Evolutionary conservation across 2,797 vertebrate genomes (phyloP), one percentile per base, ranked within the genome.

Genomic region (Chaetodon trifasciatus): DNA sequence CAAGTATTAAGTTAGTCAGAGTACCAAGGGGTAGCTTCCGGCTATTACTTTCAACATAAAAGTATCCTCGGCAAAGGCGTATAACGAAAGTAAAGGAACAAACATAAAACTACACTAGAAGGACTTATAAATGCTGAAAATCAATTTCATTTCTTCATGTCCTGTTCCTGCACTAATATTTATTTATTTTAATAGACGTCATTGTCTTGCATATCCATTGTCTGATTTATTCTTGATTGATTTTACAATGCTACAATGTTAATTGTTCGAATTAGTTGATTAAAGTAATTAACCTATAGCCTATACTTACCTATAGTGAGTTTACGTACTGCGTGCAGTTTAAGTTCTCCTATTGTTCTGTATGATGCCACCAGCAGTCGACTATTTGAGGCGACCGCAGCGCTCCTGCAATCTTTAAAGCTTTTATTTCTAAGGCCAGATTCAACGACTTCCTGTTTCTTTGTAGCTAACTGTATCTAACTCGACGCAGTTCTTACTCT

Each of bases 1-100:
- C 62, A 53, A n/a, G 2, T n/a, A 55, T 77, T 62, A 87, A 89
- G 76, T 0, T 9, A 49, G 11, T 2, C 9, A 5, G 5, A 8
- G 2, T 2, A 4, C 11, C 0, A 6, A 8, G 0, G 0, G 0
- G 0, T 0, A 0, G 3, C 47, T 82, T 94, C 89, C 82, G 65
- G 72, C 74, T 50, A 1, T 0, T 0, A 5, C 4, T 76, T 88
- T 85, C 79, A 88, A 55, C 4, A 73, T 86, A 89, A 90, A 81
- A 23, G n/a, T 10, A 10, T 24, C 3, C 0, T n/a, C 3, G 1
- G 2, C 5, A 13, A 65, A 49, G 1, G 4, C 47, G 9, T 12
- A 1, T 5, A 8, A 4, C 16, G 5, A 56, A 5, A 5, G 40
- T 9, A 47, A 19, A 61, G 8, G 0, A 49, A 1, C 0, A 4